Conservation (phyloP, 2,888 invertebrate species). For the Oeneis ivallda region DNA sequence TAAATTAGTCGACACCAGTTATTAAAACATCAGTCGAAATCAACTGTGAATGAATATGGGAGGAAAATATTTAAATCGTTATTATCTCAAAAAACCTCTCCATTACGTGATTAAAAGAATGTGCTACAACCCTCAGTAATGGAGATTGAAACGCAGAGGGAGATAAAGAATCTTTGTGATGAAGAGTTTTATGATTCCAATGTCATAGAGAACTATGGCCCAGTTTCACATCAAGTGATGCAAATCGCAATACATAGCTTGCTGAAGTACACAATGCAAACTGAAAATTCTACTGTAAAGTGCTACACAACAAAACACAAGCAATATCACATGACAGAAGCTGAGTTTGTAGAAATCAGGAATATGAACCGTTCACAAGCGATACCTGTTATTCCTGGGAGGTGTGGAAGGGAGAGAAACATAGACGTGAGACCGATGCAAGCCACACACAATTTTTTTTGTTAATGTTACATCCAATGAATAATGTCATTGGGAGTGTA, state of each 20-base stretch:
- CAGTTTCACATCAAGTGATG: not conserved
- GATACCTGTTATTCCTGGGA: slow-evolving; percentile 81
- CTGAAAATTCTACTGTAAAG: not conserved
- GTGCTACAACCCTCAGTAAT: not conserved
- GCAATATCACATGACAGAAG: slow-evolving; percentile 74
- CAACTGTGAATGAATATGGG: too few species aligned
- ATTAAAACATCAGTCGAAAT: too few species aligned
- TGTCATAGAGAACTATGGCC: not conserved
- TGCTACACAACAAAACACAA: slow-evolving; percentile 47
- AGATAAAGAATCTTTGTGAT: not conserved
- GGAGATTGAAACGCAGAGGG: not conserved
- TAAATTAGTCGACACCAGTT: too few species aligned
- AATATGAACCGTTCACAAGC: slow-evolving; percentile 62
- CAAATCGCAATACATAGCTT: not conserved
- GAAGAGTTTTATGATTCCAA: not conserved
- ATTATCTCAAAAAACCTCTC: not conserved
- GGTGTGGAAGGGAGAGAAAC: slow-evolving; percentile 80
- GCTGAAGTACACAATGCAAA: not conserved
- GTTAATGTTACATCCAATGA: slow-evolving; percentile 31
- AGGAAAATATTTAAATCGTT: too few species aligned
- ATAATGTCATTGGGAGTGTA: slow-evolving; percentile 9
- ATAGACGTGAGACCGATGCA: slow-evolving; percentile 80
- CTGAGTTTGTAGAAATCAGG: slow-evolving; percentile 57
- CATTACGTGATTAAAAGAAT: not conserved
- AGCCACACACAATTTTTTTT: slow-evolving; percentile 61